Percentiles rank a stretch among this genome's conserved stretches.
phyloP scores from a whole-genome alignment of 1,140 invertebrate genomes.

The Drosophila subpulchrella region DNA sequence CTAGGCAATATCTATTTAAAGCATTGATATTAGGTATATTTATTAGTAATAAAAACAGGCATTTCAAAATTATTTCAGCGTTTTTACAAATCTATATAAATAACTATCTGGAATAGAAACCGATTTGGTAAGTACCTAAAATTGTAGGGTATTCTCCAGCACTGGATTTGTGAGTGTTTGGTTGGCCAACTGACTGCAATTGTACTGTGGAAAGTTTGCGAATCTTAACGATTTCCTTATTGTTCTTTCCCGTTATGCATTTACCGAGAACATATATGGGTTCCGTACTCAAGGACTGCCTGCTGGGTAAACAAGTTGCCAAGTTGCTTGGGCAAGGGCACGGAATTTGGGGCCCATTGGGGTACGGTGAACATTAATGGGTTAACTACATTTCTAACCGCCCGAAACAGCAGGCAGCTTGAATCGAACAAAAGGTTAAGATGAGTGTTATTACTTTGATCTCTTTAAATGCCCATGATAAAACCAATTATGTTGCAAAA shows the following conservation, averaged over 20 bases:
- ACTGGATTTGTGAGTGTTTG: neutral
- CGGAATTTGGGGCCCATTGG: neutral
- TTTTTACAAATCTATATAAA: no score
- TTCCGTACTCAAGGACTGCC: constrained; percentile 2
- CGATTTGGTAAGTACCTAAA: no score
- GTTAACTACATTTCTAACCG: neutral
- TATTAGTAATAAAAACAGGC: no score
- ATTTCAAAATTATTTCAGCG: no score
- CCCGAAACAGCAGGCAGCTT: neutral
- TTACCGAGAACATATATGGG: constrained; percentile 53
- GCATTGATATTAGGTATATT: no score
- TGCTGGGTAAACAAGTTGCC: neutral
- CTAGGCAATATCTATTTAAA: no score
- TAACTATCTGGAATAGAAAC: no score
- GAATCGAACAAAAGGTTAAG: neutral
- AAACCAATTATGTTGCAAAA: no score
- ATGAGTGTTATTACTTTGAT: neutral
- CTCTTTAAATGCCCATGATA: no score
- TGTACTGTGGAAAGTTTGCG: constrained; percentile 51
- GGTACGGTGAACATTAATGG: neutral
- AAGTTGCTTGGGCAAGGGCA: neutral
- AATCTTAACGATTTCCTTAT: constrained; percentile 79
- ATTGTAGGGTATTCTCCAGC: neutral
- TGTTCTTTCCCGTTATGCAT: constrained; percentile 59
- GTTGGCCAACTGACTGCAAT: constrained; percentile 2